Base-by-base conservation (phyloP, 2,888 invertebrate genomes). In the Cerastoderma edule region DNA sequence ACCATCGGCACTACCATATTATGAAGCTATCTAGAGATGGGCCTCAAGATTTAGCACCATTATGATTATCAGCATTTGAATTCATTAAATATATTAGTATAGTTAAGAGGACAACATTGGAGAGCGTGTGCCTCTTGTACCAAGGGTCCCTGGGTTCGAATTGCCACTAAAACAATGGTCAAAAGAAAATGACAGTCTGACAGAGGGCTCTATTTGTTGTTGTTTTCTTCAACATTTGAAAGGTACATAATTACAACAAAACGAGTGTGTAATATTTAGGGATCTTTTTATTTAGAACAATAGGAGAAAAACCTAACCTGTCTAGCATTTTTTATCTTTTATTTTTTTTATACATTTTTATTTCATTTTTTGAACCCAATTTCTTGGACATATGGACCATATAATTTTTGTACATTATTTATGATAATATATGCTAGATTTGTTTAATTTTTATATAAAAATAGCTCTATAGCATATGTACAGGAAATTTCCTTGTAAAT, bases 251-350 rank as follows among this genome's bases (percentile, higher is more conserved):
- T 57, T 22, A 44, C 60, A 63, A 24, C 27, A 70, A 46, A 35
- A 35, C 46, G 22, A 33, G n/a, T 6, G 0, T n/a, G 39, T 19
- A 50, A 75, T 75, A 75, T 80, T 80, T 54, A 80, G 79, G 75
- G 77, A 81, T 83, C 73, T 80, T 86, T 85, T 87, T 85, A 86
- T 86, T 87, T 84, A 85, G 86, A 85, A 87, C 83, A 84, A 86
- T 87, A 86, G 79, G 85, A 84, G 82, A 85, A 81, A 78, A 60
- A 60, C 60, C 81, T 84, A 85, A 85, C 81, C 82, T 82, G 74
- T 82, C 78, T 83, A 80, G 76, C 83, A 78, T 78, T 71, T 75
- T 75, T 76, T 82, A 82, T 79, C 81, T 85, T 84, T 67, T 73
- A 75, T 78, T 76, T 60, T 60, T 60, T 60, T 60, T n/a, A 39